A percentile compares a stretch with the other conserved stretches of the same genome.
Conservation (phyloP, 35 echinoderm and acorn worm species). For the Patiria miniata region DNA sequence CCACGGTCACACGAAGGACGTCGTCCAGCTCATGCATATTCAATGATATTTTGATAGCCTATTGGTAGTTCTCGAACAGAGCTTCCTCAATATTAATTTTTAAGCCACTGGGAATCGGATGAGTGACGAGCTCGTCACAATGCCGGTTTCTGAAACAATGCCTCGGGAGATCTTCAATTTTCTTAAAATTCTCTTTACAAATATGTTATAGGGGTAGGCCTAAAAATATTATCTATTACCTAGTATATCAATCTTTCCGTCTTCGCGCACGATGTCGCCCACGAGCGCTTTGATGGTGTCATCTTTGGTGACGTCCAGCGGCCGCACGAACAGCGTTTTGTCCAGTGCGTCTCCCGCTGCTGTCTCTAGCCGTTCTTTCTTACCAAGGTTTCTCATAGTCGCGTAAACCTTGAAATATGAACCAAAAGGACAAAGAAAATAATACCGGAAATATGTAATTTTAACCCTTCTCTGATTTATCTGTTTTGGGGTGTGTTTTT, state of each 20-base stretch:
- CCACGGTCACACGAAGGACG: no score
- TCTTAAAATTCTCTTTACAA: no score
- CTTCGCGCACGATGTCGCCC: constrained; percentile 17
- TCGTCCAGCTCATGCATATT: no score
- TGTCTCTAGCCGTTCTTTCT: constrained; percentile 22
- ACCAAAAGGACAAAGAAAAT: background rate
- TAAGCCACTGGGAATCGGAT: no score
- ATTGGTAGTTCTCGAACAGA: no score
- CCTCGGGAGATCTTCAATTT: no score
- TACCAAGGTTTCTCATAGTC: constrained; percentile 42
- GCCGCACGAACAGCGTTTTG: constrained; percentile 33
- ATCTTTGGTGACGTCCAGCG: constrained; percentile 47
- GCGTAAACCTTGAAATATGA: constrained; percentile 14
- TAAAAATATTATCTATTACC: no score
- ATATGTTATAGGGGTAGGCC: no score
- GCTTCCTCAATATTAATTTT: no score
- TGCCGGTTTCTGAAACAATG: no score
- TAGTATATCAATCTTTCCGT: constrained; percentile 38
- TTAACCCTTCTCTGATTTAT: background rate
- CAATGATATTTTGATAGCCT: no score
- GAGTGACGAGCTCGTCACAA: no score
- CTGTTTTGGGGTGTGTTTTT: background rate
- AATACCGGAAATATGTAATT: background rate
- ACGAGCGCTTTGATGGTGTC: constrained; percentile 34
- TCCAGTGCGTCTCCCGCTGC: constrained; percentile 30